These are phyloP conservation scores for Rhizoglyphus robini DNA, from an alignment of 1,140 invertebrate species.

Conservation along the genomic window DNA sequence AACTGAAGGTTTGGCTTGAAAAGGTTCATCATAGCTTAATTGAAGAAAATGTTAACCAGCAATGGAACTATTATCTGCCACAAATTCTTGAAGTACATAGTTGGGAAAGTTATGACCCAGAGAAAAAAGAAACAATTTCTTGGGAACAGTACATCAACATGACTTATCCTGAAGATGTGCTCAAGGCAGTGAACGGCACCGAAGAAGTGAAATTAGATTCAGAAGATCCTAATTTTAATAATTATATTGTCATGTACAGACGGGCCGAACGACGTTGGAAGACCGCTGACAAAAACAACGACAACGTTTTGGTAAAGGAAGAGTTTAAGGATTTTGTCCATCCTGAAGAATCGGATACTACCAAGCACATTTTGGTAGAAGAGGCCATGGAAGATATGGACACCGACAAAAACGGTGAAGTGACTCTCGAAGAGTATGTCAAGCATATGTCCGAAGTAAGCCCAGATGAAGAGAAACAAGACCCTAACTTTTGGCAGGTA, in stretches of 20 bases:
- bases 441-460: slow-evolving; percentile 36
- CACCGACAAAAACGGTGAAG: slow-evolving; percentile 71
- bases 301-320: slow-evolving; percentile 62
- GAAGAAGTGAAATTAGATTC: slow-evolving; percentile 14
- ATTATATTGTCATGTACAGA: slow-evolving; percentile 58
- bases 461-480: slow-evolving; percentile 49
- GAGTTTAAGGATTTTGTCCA: slow-evolving; percentile 88
- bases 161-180: slow-evolving; percentile 56
- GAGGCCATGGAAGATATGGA: slow-evolving; percentile 98
- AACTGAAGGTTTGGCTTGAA: slow-evolving; percentile 72
- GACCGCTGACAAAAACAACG: slow-evolving; percentile 52
- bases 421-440: slow-evolving; percentile 52
- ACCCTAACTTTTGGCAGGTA: slow-evolving; percentile 50
- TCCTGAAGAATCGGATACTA: slow-evolving; percentile 74
- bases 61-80: slow-evolving; percentile 52
- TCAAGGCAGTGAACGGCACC: slow-evolving; percentile 30
- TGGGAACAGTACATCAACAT: slow-evolving; percentile 75
- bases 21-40: slow-evolving; percentile 56
- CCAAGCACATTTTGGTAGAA: slow-evolving; percentile 74
- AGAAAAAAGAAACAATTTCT: slow-evolving; percentile 54
- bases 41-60: slow-evolving; percentile 67
- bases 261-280: slow-evolving; percentile 69
- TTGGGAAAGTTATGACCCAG: slow-evolving; percentile 60
- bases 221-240: slow-evolving; percentile 18
- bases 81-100: slow-evolving; percentile 26